Conservation (phyloP, 2,113 vertebrate genomes). For the Leucopternis melanops region DNA sequence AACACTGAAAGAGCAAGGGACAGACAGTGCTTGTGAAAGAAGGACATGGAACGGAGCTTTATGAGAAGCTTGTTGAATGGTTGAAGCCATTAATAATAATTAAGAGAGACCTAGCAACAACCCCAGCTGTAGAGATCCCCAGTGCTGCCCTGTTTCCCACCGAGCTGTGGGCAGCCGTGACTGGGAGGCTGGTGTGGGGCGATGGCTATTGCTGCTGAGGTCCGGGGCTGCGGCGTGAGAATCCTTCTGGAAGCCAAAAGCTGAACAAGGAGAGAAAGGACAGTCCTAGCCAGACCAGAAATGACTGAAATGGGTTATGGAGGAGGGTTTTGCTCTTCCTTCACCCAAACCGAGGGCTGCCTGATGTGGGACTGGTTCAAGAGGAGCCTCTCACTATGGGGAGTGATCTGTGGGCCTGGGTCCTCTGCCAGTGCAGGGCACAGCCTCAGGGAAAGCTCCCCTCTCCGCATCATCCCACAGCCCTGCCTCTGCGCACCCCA, state of each 20-base stretch:
- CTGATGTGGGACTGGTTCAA: neutral
- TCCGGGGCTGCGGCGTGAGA: rapidly evolving
- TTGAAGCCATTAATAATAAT: neutral
- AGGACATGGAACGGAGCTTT: neutral
- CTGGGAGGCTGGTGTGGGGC: rapidly evolving
- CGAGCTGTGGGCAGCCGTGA: rapidly evolving
- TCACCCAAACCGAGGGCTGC: neutral
- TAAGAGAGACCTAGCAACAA: neutral
- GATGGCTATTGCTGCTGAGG: neutral
- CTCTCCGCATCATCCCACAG: neutral
- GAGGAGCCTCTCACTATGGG: neutral
- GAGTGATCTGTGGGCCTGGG: neutral
- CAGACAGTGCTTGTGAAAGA: neutral
- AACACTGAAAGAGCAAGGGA: neutral
- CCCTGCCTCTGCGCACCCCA: rapidly evolving
- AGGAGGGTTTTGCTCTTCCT: neutral
- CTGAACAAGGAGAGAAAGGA: neutral
- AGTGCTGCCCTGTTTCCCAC: neutral
- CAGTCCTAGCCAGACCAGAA: neutral
- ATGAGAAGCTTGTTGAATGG: too few relatives aligned
- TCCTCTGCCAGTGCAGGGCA: neutral
- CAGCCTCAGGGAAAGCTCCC: neutral
- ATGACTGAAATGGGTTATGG: rapidly evolving
- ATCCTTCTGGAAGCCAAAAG: neutral
- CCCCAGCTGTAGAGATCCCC: neutral